A percentile compares a stretch with the other conserved stretches of the same genome.
These are phyloP conservation scores for Venusia cambrica DNA, from an alignment of 2,888 invertebrate species.

Conservation along the genomic window DNA sequence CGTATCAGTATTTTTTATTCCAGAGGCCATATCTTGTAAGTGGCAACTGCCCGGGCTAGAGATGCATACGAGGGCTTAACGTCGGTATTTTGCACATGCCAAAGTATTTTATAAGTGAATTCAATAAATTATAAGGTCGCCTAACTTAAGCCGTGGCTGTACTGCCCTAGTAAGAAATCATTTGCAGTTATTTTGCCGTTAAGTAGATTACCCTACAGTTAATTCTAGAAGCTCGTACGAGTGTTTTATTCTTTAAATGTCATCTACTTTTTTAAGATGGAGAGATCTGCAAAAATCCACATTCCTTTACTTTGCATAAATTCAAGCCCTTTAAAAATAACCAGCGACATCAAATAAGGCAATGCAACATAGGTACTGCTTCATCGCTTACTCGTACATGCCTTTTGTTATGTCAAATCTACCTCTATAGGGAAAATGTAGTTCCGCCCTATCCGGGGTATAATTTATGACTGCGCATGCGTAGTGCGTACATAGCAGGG, in stretches of 20 bases:
- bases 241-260: constrained; percentile 21
- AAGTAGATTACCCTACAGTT: constrained; percentile 11
- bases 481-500: constrained; percentile 48
- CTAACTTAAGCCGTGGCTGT: too few relatives aligned
- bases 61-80: too few relatives aligned
- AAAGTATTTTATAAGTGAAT: constrained; percentile 34
- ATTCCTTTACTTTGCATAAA: constrained; percentile 25
- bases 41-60: constrained; percentile 19
- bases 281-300: constrained; percentile 19
- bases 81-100: constrained; percentile 44
- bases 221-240: constrained; percentile 8
- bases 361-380: too few relatives aligned
- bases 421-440: constrained; percentile 42
- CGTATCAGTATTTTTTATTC: constrained; percentile 17
- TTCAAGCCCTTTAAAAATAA: constrained; percentile 16
- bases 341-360: constrained; percentile 3
- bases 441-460: constrained; percentile 57
- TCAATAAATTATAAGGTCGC: constrained; percentile 34
- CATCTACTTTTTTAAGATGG: constrained; percentile 22
- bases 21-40: constrained; percentile 8
- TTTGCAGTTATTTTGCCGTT: constrained; percentile 12
- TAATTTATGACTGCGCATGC: constrained; percentile 69
- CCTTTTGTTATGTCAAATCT: too few relatives aligned
- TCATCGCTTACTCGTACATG: too few relatives aligned
- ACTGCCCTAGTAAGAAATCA: constrained; percentile 17